Conservation (phyloP, 2,888 invertebrate genomes). For the Parnassius mnemosyne region DNA sequence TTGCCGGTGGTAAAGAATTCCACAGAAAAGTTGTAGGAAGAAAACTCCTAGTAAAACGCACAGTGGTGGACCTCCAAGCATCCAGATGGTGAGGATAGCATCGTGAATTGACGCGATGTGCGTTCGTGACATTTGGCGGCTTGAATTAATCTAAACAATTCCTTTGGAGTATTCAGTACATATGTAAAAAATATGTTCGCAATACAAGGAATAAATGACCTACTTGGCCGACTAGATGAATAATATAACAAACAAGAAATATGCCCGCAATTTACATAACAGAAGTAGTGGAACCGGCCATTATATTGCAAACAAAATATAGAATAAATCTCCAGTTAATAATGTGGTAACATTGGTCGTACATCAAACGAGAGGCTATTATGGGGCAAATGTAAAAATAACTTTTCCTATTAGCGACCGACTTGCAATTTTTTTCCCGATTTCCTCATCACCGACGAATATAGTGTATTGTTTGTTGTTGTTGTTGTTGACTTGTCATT, state of each 20-base stretch:
- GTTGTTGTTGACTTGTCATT: slow-evolving; percentile 25
- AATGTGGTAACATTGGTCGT: slow-evolving; percentile 44
- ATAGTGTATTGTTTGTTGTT: slow-evolving; percentile 31
- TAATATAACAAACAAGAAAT: slow-evolving; percentile 10
- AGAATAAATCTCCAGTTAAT: slow-evolving; percentile 39
- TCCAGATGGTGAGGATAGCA: too few species aligned
- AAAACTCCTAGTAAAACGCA: too few species aligned
- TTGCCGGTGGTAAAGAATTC: too few species aligned
- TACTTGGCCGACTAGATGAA: slow-evolving; percentile 8
- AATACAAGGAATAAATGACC: not conserved
- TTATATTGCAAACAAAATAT: slow-evolving; percentile 36
- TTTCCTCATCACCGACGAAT: slow-evolving; percentile 27
- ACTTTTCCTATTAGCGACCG: slow-evolving; percentile 55
- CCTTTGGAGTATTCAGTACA: too few species aligned
- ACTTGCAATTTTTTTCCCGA: slow-evolving; percentile 30
- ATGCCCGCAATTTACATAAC: not conserved
- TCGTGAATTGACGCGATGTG: too few species aligned
- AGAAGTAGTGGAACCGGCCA: slow-evolving; percentile 36
- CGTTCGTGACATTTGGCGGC: too few species aligned
- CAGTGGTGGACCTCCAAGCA: too few species aligned
- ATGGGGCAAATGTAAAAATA: slow-evolving; percentile 54
- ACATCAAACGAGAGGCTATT: slow-evolving; percentile 51
- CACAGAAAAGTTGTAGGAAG: too few species aligned
- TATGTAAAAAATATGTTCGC: too few species aligned
- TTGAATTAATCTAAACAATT: too few species aligned